Conservation (phyloP, 2,797 vertebrate species). For the Gymnothorax reevesii region DNA sequence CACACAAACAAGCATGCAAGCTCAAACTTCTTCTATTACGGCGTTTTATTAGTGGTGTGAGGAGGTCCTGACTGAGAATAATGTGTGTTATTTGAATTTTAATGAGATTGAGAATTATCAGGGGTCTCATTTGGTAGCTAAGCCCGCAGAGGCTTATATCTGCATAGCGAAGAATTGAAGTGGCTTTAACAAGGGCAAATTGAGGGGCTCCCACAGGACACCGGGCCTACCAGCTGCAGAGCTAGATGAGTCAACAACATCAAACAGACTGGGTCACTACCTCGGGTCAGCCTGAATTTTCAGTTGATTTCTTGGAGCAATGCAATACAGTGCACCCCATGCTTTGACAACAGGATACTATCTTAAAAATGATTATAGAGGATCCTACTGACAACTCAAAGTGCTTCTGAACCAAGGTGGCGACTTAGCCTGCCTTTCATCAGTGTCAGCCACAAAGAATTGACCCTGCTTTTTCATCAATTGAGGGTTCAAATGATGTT, state of each 20-base stretch:
- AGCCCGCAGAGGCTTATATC: not conserved
- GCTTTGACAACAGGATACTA: not conserved
- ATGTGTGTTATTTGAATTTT: constrained; percentile 4
- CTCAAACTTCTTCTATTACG: not conserved
- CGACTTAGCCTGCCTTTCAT: not conserved
- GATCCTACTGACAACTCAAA: not conserved
- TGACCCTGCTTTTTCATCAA: not conserved
- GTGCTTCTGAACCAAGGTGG: not conserved
- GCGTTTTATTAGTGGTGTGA: constrained; percentile 11
- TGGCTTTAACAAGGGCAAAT: constrained; percentile 68
- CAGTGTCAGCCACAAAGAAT: not conserved
- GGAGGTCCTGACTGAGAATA: not conserved
- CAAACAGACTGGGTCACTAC: constrained; percentile 62
- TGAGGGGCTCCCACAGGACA: constrained; percentile 67
- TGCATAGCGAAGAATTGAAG: not conserved
- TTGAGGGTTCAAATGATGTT: not conserved
- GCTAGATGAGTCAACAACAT: constrained; percentile 76
- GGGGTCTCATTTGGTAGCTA: not conserved
- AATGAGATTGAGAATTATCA: constrained; percentile 7
- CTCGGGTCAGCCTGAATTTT: not conserved
- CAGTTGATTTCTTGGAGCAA: constrained; percentile 12
- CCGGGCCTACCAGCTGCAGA: constrained; percentile 71
- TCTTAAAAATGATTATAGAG: not conserved
- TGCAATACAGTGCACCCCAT: constrained; percentile 15
- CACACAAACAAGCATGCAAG: not conserved